These are phyloP conservation scores for Ceyx margarethae DNA, from an alignment of 2,113 vertebrate genomes.

Conservation along the genomic window DNA sequence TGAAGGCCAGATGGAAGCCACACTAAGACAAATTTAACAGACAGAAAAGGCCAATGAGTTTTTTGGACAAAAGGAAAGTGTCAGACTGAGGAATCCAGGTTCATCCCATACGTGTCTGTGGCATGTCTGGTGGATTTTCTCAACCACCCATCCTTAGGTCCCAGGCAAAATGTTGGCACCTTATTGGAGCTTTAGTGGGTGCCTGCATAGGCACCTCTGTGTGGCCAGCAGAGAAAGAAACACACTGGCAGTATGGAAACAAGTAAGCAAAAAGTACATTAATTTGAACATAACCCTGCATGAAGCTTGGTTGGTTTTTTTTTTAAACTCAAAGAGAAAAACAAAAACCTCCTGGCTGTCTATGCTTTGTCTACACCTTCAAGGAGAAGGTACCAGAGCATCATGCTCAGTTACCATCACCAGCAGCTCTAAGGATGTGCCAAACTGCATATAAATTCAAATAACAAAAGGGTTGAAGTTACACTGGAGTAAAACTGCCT, in stretches of 20 bases:
- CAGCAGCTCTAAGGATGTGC: not conserved
- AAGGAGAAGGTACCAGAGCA: not conserved
- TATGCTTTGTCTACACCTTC: not conserved
- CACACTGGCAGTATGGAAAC: not conserved
- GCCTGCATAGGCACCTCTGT: not conserved
- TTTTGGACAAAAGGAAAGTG: not conserved
- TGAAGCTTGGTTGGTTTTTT: not conserved
- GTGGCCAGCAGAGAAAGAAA: not conserved
- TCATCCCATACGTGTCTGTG: not conserved
- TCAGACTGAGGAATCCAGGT: not conserved
- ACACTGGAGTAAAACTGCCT: not conserved
- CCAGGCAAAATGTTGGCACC: not conserved
- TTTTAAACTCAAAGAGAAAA: not conserved
- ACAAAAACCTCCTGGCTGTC: fast-evolving
- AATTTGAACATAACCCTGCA: not conserved
- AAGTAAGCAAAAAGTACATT: not conserved
- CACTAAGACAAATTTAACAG: not conserved
- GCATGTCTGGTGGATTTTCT: not conserved
- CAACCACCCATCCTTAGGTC: not conserved
- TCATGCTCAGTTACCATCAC: not conserved
- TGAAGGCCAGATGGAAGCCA: not conserved
- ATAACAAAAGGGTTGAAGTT: not conserved
- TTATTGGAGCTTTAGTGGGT: not conserved
- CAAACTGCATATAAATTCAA: not conserved
- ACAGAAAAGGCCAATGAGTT: not conserved